Conservation (phyloP, 2,113 vertebrate genomes). For the Forbesichthys papilliferus region DNA sequence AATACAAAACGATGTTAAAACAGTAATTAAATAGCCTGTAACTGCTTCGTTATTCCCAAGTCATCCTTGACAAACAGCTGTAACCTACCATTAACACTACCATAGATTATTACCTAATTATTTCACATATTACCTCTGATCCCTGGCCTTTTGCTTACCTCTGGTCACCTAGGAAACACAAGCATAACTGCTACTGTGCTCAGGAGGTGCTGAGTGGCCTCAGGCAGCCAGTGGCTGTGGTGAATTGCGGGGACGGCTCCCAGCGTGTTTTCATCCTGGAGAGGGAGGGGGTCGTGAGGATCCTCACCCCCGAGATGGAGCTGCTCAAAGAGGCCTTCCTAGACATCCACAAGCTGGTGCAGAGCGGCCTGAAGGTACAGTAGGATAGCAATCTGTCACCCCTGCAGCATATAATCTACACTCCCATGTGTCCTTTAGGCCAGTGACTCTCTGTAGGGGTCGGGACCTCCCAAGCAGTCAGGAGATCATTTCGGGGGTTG, state of each 20-base stretch:
- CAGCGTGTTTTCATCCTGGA: constrained; percentile 96
- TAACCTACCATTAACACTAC: background rate
- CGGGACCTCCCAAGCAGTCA: too few species aligned
- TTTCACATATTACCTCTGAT: constrained; percentile 18
- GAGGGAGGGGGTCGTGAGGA: constrained; percentile 94
- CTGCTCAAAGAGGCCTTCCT: constrained; percentile 94
- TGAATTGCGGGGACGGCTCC: constrained; percentile 92
- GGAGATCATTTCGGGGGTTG: too few species aligned
- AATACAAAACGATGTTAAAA: too few species aligned
- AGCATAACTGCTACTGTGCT: constrained; percentile 97
- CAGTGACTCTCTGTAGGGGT: too few species aligned
- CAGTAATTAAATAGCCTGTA: too few species aligned
- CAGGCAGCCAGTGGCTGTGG: constrained; percentile 86
- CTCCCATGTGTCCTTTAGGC: too few species aligned
- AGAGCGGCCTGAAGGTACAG: constrained; percentile 91
- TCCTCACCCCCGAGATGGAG: constrained; percentile 87
- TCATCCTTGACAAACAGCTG: background rate
- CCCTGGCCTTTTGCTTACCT: constrained; percentile 60
- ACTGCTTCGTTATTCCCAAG: too few species aligned
- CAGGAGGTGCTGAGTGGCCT: constrained; percentile 92
- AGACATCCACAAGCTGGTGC: constrained; percentile 98
- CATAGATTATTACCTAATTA: constrained; percentile 31
- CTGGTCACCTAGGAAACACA: constrained; percentile 89
- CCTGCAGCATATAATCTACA: background rate
- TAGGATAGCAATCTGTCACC: constrained; percentile 64